These are phyloP conservation scores for Metopolophium dirhodum DNA, from an alignment of 1,140 invertebrate genomes.

Conservation along the genomic window DNA sequence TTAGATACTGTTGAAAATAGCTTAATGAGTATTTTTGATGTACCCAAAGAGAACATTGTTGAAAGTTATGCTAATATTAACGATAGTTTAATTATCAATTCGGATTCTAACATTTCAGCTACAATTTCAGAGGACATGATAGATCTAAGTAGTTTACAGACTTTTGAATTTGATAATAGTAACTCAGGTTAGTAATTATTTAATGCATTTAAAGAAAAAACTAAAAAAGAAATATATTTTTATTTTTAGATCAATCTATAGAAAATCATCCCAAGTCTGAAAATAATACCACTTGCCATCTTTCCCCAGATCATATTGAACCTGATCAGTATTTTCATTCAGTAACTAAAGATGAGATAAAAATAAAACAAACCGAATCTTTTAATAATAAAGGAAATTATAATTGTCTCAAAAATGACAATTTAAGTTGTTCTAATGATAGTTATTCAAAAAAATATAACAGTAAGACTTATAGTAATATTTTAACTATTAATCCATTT, in stretches of 20 bases:
- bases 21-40: slow-evolving; percentile 22
- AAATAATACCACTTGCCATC: neutral
- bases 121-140: neutral
- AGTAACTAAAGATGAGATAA: neutral
- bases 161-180: neutral
- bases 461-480: slow-evolving; percentile 15
- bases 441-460: neutral
- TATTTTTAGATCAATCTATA: neutral
- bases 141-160: neutral
- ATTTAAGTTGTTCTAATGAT: neutral
- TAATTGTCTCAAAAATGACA: neutral
- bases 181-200: slow-evolving; percentile 13
- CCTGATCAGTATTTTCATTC: neutral
- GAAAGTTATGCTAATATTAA: neutral
- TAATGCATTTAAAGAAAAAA: neutral
- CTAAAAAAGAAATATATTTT: neutral
- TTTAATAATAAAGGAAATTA: neutral
- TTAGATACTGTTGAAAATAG: neutral
- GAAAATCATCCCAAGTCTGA: neutral
- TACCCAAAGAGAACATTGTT: neutral
- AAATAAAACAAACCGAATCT: neutral
- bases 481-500: neutral
- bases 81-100: neutral
- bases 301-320: neutral
- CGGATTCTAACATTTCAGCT: neutral